Percentiles rank a stretch among this genome's conserved stretches.
Conservation (phyloP, 1,140 invertebrate species). For the Camponotus vicinus region DNA sequence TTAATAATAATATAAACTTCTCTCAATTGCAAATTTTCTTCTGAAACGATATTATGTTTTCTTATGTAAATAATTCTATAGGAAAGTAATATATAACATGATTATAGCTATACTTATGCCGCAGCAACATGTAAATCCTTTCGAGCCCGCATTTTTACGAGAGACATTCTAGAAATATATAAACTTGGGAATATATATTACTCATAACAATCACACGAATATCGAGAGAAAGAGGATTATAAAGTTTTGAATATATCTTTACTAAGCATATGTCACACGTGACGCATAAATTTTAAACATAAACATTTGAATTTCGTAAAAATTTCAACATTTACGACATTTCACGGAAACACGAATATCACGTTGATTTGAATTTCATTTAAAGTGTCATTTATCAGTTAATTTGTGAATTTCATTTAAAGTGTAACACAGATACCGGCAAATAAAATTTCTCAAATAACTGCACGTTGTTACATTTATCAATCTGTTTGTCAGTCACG, state of each 20-base stretch:
- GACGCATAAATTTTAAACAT: too few species aligned
- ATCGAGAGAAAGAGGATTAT: not conserved
- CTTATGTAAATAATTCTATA: not conserved
- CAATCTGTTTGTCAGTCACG: not conserved
- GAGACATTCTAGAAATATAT: not conserved
- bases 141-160: not conserved
- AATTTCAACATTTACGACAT: not conserved
- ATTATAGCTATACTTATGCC: not conserved
- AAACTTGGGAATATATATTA: not conserved
- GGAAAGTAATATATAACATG: not conserved
- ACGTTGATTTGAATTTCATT: not conserved
- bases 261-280: not conserved
- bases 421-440: not conserved
- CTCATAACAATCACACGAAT: not conserved
- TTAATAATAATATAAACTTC: conserved; percentile 20
- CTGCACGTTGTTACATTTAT: not conserved
- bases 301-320: not conserved
- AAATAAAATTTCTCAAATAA: conserved; percentile 29
- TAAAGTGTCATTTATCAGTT: not conserved
- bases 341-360: not conserved
- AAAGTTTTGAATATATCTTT: not conserved
- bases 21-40: not conserved
- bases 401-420: not conserved
- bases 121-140: not conserved
- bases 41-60: not conserved